Conservation (phyloP, 2,113 vertebrate genomes). For the Trematomus loennbergii region DNA sequence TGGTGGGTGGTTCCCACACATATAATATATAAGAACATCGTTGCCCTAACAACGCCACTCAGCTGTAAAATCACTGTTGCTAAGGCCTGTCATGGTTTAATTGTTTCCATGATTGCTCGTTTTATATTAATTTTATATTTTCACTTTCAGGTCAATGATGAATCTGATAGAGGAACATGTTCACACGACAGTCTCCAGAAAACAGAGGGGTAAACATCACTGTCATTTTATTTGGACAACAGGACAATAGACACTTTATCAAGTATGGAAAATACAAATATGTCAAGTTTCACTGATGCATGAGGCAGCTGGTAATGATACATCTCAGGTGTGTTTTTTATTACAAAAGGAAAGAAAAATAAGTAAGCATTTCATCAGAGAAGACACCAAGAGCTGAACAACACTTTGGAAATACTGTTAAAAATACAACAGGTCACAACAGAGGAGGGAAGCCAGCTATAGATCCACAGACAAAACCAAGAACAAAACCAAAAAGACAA, state of each 20-base stretch:
- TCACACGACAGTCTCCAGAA: not conserved
- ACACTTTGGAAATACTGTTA: conserved; percentile 42
- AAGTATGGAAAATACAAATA: conserved; percentile 82
- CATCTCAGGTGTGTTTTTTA: conserved; percentile 59
- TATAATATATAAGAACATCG: too few relatives aligned
- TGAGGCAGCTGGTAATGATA: conserved; percentile 67
- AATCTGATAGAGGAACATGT: too few relatives aligned
- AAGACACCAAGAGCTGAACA: conserved; percentile 54
- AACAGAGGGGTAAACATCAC: conserved; percentile 53
- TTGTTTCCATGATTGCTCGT: too few relatives aligned
- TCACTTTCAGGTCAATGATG: too few relatives aligned
- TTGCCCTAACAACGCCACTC: too few relatives aligned
- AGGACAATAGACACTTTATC: conserved; percentile 75
- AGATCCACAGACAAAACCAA: conserved; percentile 60
- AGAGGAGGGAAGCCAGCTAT: conserved; percentile 43
- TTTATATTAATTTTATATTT: too few relatives aligned
- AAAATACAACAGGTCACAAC: conserved; percentile 54
- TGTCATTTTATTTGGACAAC: conserved; percentile 82
- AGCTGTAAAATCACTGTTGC: too few relatives aligned
- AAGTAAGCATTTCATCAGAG: conserved; percentile 46
- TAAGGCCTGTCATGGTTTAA: too few relatives aligned
- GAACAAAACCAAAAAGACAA: conserved; percentile 41
- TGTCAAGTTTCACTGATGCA: conserved; percentile 77
- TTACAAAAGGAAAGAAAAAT: conserved; percentile 52
- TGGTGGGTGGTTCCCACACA: not conserved